Percentiles rank a stretch among this genome's conserved stretches.
Evolutionary conservation across 2,113 vertebrate species (phyloP).

Genomic region (Myocastor coypus): DNA sequence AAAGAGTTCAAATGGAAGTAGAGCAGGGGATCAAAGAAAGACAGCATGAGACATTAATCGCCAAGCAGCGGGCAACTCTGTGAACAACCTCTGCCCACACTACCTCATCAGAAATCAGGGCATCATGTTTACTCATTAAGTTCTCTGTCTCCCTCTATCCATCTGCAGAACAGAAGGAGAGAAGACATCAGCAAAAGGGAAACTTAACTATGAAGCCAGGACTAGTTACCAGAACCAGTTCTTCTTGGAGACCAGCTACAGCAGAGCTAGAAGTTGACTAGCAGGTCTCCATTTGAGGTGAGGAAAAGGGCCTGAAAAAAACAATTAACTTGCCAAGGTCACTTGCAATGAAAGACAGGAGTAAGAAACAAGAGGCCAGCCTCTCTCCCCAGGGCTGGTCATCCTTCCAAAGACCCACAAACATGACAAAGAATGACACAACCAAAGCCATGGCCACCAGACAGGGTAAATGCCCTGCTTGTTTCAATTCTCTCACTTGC

Average conservation of each 20-base stretch:
- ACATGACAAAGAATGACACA: neutral
- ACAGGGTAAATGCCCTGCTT: neutral
- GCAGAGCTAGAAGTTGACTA: neutral
- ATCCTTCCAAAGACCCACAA: neutral
- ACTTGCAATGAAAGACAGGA: neutral
- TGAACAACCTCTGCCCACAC: neutral
- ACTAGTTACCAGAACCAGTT: neutral
- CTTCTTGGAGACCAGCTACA: neutral
- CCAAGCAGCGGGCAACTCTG: neutral
- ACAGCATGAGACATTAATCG: neutral
- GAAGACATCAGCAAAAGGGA: neutral
- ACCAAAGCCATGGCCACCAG: neutral
- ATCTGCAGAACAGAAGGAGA: neutral
- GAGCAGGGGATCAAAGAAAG: neutral
- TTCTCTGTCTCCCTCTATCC: neutral
- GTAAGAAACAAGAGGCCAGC: neutral
- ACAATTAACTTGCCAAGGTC: neutral
- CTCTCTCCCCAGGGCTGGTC: neutral
- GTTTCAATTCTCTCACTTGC: neutral
- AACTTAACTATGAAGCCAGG: neutral
- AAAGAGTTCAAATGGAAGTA: neutral
- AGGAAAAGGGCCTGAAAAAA: neutral
- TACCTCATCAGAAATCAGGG: neutral
- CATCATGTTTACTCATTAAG: slow-evolving; percentile 58
- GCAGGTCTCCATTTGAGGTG: neutral